Conservation (phyloP, 2,113 vertebrate genomes). For the Potamarius usumacintae region DNA sequence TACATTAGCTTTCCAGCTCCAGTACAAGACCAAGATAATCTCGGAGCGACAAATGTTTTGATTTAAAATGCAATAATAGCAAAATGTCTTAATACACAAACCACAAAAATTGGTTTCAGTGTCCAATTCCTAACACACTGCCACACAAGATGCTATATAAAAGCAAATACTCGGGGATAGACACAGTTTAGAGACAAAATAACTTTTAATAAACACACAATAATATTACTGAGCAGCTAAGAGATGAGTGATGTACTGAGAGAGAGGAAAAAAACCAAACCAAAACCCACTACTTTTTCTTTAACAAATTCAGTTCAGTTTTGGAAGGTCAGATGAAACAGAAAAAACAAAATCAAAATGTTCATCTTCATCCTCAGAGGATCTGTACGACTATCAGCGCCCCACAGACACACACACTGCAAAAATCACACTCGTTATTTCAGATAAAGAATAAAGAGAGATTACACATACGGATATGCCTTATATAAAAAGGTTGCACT, state of each 20-base stretch:
- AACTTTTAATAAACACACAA: constrained; percentile 7
- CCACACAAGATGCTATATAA: too few relatives aligned
- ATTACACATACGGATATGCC: neutral
- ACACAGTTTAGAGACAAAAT: neutral
- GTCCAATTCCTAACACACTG: neutral
- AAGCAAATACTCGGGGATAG: too few relatives aligned
- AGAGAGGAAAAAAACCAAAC: neutral
- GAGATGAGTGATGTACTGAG: neutral
- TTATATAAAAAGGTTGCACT: constrained; percentile 7
- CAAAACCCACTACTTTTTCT: neutral
- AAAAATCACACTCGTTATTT: neutral
- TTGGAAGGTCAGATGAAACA: neutral
- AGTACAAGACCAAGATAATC: neutral
- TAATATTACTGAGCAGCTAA: neutral
- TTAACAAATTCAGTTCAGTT: neutral
- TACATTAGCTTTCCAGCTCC: neutral
- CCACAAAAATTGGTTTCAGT: neutral
- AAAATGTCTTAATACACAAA: neutral
- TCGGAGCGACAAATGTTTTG: neutral
- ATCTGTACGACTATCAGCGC: neutral
- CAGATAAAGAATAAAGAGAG: neutral
- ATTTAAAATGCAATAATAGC: neutral
- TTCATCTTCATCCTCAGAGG: neutral
- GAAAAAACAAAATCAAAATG: neutral
- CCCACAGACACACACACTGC: too few relatives aligned